Conservation (phyloP, 2,797 vertebrate species). For the Anguilla anguilla region DNA sequence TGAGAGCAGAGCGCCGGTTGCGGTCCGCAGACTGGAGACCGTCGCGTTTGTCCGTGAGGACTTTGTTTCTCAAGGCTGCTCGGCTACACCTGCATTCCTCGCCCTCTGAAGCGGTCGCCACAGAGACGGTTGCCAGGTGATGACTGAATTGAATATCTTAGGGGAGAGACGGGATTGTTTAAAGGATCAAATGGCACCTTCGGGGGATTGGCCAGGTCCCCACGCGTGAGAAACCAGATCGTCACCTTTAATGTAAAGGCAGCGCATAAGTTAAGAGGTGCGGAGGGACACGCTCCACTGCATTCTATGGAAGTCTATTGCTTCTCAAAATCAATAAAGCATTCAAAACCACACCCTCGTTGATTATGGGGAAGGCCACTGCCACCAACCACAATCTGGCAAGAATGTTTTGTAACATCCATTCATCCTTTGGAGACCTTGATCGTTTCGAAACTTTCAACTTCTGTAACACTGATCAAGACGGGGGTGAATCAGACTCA, state of each 20-base stretch:
- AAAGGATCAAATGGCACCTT: slow-evolving; percentile 10
- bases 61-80: slow-evolving; percentile 1
- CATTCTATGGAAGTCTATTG: not conserved
- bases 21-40: not conserved
- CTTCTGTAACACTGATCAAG: not conserved
- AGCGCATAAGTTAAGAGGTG: not conserved
- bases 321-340: not conserved
- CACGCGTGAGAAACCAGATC: not conserved
- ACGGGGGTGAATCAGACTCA: not conserved
- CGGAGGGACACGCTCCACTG: not conserved
- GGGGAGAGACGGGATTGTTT: not conserved
- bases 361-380: not conserved
- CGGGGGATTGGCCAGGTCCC: not conserved
- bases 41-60: not conserved
- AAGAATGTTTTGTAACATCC: not conserved
- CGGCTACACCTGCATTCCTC: slow-evolving; percentile 9
- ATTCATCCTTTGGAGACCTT: not conserved
- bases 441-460: not conserved
- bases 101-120: not conserved
- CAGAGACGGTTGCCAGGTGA: slow-evolving; percentile 10
- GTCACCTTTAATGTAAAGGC: not conserved
- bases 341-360: not conserved
- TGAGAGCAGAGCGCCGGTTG: not conserved
- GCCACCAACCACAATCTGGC: not conserved
- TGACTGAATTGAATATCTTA: not conserved